phyloP scores from a whole-genome alignment of 2,888 invertebrate genomes.

The Xestia c-nigrum region DNA sequence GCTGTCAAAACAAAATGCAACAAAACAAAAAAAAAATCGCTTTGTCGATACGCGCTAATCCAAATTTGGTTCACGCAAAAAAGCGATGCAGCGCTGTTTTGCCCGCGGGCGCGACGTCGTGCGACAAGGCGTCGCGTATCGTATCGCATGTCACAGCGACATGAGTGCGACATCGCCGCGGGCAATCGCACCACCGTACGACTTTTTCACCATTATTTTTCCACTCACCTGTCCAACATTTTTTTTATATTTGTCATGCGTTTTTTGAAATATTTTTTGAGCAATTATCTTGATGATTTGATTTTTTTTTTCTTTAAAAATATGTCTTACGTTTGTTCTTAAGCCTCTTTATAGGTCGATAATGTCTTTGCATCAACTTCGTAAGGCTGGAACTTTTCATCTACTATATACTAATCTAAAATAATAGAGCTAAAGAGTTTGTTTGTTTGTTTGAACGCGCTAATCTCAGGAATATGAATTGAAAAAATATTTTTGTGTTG shows the following conservation, averaged over 20 bases:
- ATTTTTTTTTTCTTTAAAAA: not conserved
- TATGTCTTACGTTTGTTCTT: not conserved
- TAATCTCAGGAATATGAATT: no score
- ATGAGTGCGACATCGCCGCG: conserved; percentile 48
- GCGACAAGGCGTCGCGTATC: conserved; percentile 63
- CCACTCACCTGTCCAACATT: conserved; percentile 28
- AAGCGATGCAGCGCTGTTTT: conserved; percentile 40
- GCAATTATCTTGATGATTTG: not conserved
- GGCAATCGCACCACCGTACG: conserved; percentile 49
- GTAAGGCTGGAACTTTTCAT: not conserved
- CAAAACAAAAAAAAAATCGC: conserved; percentile 27
- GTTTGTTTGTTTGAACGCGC: no score
- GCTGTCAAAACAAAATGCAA: conserved; percentile 38
- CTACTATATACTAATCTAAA: no score
- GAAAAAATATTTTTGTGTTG: no score
- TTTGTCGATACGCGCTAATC: conserved; percentile 62
- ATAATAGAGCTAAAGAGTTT: no score
- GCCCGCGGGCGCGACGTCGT: conserved; percentile 40
- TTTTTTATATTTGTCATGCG: conserved; percentile 30
- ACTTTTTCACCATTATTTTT: conserved; percentile 65
- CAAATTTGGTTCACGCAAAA: conserved; percentile 60
- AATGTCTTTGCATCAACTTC: no score
- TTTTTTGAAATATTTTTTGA: conserved; percentile 8
- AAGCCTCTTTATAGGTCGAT: not conserved
- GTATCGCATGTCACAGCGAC: conserved; percentile 60